phyloP scores from a whole-genome alignment of 37 sponge, comb jelly and placozoan genomes.

The Mnemiopsis leidyi region DNA sequence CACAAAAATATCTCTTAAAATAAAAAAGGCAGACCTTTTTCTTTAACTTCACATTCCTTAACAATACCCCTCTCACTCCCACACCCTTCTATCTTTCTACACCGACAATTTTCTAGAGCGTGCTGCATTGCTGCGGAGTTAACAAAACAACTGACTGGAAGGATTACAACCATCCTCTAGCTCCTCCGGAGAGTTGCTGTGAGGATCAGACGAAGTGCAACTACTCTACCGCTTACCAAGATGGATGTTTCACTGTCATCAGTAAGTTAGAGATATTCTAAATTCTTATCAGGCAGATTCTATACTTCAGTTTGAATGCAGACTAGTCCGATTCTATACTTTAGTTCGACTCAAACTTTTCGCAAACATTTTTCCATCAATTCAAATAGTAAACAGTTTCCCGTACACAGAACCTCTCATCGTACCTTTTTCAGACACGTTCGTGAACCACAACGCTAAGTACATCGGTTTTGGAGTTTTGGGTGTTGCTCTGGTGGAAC shows the following conservation, averaged over 20 bases:
- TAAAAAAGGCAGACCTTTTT: too few species aligned
- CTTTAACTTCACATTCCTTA: too few species aligned
- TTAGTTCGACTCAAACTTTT: too few species aligned
- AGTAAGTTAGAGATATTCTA: conserved; percentile 11
- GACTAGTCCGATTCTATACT: too few species aligned
- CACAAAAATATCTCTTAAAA: too few species aligned
- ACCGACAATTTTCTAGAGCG: background rate
- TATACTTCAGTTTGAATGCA: too few species aligned
- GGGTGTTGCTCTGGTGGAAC: conserved; percentile 30
- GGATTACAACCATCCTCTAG: background rate
- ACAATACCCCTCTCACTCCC: conserved; percentile 4
- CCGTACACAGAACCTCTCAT: too few species aligned
- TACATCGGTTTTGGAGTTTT: conserved; percentile 60
- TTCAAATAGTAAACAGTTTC: too few species aligned
- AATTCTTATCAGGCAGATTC: too few species aligned
- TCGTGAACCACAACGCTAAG: conserved; percentile 49
- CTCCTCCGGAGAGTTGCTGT: conserved; percentile 9
- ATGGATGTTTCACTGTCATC: conserved; percentile 20
- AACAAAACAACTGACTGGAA: background rate
- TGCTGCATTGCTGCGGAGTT: conserved; percentile 8
- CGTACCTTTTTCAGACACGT: background rate
- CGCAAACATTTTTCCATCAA: too few species aligned
- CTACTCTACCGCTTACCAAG: conserved; percentile 17
- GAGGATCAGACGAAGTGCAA: background rate
- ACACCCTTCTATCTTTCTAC: background rate